Conservation (phyloP, 1,140 invertebrate genomes). For the Episyrphus balteatus region DNA sequence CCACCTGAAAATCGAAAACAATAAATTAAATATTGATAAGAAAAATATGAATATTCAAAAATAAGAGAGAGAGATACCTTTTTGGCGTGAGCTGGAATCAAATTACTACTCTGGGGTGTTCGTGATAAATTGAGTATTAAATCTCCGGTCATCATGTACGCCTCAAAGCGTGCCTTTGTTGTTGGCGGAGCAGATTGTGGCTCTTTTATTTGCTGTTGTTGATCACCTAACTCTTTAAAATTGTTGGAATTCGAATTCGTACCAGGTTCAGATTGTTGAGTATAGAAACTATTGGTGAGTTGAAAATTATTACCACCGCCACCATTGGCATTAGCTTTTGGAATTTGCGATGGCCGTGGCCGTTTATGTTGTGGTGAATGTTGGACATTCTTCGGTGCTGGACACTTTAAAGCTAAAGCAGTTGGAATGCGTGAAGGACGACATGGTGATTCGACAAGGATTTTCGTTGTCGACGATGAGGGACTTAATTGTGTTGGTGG, state of each 20-base stretch:
- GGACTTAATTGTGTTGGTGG: conserved; percentile 4
- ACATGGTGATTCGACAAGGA: conserved; percentile 20
- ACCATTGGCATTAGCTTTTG: conserved; percentile 5
- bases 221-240: background rate
- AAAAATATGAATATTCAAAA: background rate
- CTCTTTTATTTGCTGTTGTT: conserved; percentile 7
- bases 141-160: conserved; percentile 96
- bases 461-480: conserved; percentile 6
- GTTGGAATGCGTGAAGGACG: conserved; percentile 37
- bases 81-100: conserved; percentile 52
- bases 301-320: conserved; percentile 13
- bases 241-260: conserved; percentile 1
- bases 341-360: conserved; percentile 32
- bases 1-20: conserved; percentile 24
- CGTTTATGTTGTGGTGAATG: conserved; percentile 33
- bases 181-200: conserved; percentile 32
- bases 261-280: conserved; percentile 10
- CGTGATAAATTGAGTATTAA: conserved; percentile 82
- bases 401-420: conserved; percentile 24
- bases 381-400: conserved; percentile 16
- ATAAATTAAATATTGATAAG: background rate
- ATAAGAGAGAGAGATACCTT: conserved; percentile 37
- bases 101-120: conserved; percentile 51
- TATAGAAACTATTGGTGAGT: conserved; percentile 28
- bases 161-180: conserved; percentile 60